Percentiles rank a stretch among this genome's conserved stretches.
Evolutionary conservation across 2,888 invertebrate genomes (phyloP).

Genomic region (Thymelicus sylvestris): DNA sequence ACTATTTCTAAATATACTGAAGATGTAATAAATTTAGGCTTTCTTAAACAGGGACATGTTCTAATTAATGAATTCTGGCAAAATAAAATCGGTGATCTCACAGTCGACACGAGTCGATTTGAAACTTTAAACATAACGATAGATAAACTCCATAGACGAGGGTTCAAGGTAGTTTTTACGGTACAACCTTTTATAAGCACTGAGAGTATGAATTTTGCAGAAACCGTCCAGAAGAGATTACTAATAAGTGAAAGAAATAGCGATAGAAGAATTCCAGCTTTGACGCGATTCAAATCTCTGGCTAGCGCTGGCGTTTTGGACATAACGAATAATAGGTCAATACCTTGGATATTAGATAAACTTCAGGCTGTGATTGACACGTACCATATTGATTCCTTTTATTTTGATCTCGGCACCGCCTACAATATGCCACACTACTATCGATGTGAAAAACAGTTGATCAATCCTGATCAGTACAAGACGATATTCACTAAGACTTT

Average conservation of each 20-base stretch:
- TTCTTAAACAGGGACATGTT: slow-evolving; percentile 91
- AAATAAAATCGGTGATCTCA: slow-evolving; percentile 92
- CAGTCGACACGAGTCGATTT: slow-evolving; percentile 91
- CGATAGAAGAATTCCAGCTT: slow-evolving; percentile 91
- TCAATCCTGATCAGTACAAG: slow-evolving; percentile 93
- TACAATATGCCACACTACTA: slow-evolving; percentile 95
- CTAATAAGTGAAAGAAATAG: slow-evolving; percentile 92
- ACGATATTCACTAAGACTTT: slow-evolving; percentile 88
- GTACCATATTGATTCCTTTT: slow-evolving; percentile 94
- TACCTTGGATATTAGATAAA: slow-evolving; percentile 91
- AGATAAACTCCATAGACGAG: slow-evolving; percentile 91
- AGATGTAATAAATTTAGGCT: slow-evolving; percentile 91
- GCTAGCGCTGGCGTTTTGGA: slow-evolving; percentile 94
- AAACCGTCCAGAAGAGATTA: slow-evolving; percentile 90
- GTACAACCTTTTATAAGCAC: slow-evolving; percentile 96
- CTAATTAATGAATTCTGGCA: slow-evolving; percentile 94
- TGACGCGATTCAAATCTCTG: slow-evolving; percentile 92
- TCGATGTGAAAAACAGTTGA: slow-evolving; percentile 88
- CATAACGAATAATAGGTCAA: slow-evolving; percentile 92
- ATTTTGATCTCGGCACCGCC: slow-evolving; percentile 92
- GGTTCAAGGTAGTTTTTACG: slow-evolving; percentile 94
- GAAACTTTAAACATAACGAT: slow-evolving; percentile 91
- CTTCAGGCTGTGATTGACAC: slow-evolving; percentile 88
- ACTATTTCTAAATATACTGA: slow-evolving; percentile 93
- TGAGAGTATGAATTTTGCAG: slow-evolving; percentile 92